These are phyloP conservation scores for Forbesichthys papilliferus DNA, from an alignment of 2,113 vertebrate species.

Conservation along the genomic window DNA sequence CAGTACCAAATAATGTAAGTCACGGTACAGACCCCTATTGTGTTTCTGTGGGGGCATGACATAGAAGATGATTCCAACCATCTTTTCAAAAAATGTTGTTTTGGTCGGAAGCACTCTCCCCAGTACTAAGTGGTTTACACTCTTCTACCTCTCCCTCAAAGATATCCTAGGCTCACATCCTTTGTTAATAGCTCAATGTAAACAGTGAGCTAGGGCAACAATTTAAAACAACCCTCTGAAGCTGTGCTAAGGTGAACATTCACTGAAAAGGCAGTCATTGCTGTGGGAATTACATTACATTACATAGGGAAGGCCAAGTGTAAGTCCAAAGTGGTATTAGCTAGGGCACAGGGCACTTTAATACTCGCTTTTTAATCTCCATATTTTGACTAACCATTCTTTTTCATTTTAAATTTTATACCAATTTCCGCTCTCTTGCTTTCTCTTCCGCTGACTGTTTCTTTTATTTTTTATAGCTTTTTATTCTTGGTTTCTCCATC, in stretches of 20 bases:
- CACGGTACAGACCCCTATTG: conserved; percentile 26
- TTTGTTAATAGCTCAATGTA: too few relatives aligned
- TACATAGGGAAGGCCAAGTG: too few relatives aligned
- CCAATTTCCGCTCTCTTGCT: conserved; percentile 28
- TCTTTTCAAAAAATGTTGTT: neutral
- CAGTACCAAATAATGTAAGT: conserved; percentile 5
- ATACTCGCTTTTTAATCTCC: conserved; percentile 9
- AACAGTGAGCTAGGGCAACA: too few relatives aligned
- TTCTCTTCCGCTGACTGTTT: conserved; percentile 1
- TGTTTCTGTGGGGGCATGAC: conserved; percentile 28
- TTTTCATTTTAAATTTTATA: conserved; percentile 1
- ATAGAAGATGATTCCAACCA: too few relatives aligned
- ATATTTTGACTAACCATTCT: conserved; percentile 23
- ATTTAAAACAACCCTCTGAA: too few relatives aligned
- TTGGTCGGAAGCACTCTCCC: neutral
- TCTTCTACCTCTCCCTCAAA: too few relatives aligned
- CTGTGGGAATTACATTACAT: neutral
- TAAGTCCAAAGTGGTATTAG: too few relatives aligned
- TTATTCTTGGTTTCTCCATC: conserved; percentile 6
- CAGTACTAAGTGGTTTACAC: too few relatives aligned
- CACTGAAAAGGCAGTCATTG: too few relatives aligned
- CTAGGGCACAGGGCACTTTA: neutral
- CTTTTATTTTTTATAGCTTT: conserved; percentile 6
- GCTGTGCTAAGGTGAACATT: too few relatives aligned
- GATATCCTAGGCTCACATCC: too few relatives aligned